Conservation (phyloP, 2,888 invertebrate genomes). For the Drosophila multiciliata region DNA sequence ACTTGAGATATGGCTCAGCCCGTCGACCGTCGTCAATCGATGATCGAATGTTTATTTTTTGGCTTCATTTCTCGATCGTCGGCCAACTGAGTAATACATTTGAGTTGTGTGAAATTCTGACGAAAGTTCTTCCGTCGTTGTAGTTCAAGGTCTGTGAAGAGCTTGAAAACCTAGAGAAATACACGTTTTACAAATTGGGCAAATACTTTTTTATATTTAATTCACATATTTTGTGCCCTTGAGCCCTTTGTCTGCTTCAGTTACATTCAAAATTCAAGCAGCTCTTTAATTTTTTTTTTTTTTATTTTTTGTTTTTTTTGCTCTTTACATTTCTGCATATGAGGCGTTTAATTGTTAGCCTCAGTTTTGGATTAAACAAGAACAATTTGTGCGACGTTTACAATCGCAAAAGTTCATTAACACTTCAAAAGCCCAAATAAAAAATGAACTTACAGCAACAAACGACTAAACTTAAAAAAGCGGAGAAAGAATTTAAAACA, state of each 20-base stretch:
- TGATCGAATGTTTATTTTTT: conserved; percentile 47
- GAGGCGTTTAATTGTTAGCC: conserved; percentile 41
- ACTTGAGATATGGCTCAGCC: conserved; percentile 4
- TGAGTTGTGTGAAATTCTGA: conserved; percentile 7
- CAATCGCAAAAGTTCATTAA: conserved; percentile 73
- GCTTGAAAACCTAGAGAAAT: neutral
- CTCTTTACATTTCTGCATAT: conserved; percentile 58
- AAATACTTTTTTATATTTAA: conserved; percentile 36
- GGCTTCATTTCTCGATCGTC: conserved; percentile 17
- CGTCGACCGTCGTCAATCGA: conserved; percentile 25
- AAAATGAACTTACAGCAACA: conserved; percentile 9
- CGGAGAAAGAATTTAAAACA: conserved; percentile 7
- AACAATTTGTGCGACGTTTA: conserved; percentile 46
- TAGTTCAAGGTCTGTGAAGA: neutral
- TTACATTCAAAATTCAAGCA: conserved; percentile 50
- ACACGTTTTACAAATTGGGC: conserved; percentile 21
- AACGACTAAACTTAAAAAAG: neutral
- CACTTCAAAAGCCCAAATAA: conserved; percentile 40
- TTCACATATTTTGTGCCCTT: conserved; percentile 15
- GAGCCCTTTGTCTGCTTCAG: conserved; percentile 28
- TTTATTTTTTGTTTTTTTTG: conserved; percentile 25
- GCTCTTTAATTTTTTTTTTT: conserved; percentile 37
- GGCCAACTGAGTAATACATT: conserved; percentile 43
- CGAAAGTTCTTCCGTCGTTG: neutral
- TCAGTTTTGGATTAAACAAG: conserved; percentile 49